Percentiles rank a stretch among this genome's conserved stretches.
Evolutionary conservation across 1,140 invertebrate species (phyloP).

Genomic region (Diachasmimorpha longicaudata): DNA sequence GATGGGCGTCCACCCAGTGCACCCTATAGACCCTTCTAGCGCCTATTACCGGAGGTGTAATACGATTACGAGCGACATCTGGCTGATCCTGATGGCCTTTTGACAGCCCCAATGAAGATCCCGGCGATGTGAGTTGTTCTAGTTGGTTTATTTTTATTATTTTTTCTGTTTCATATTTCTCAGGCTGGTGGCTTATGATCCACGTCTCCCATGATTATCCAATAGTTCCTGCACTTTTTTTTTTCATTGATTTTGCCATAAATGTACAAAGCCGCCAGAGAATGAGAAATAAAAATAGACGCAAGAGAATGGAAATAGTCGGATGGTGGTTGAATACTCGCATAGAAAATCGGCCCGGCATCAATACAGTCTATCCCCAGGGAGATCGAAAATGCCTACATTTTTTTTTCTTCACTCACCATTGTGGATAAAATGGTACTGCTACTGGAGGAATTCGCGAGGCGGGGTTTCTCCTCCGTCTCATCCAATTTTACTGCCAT

Average conservation of each 20-base stretch:
- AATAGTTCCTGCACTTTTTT: not conserved
- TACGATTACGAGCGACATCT: not conserved
- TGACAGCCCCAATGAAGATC: not conserved
- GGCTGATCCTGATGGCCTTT: not conserved
- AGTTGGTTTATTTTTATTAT: not conserved
- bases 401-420: not conserved
- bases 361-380: slow-evolving; percentile 6
- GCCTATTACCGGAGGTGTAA: not conserved
- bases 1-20: not conserved
- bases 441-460: not conserved
- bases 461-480: not conserved
- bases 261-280: not conserved
- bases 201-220: not conserved
- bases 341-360: slow-evolving; percentile 17
- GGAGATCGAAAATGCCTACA: not conserved
- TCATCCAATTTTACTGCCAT: slow-evolving; percentile 23
- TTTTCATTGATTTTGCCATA: not conserved
- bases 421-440: slow-evolving; percentile 13
- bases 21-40: not conserved
- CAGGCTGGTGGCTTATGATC: not conserved
- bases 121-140: not conserved
- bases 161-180: not conserved
- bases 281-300: not conserved
- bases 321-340: slow-evolving; percentile 6
- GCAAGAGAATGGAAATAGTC: not conserved